Percentiles rank a stretch among this genome's conserved stretches.
Evolutionary conservation across 2,113 vertebrate genomes (phyloP).

Genomic region (Tachysurus fulvidraco): DNA sequence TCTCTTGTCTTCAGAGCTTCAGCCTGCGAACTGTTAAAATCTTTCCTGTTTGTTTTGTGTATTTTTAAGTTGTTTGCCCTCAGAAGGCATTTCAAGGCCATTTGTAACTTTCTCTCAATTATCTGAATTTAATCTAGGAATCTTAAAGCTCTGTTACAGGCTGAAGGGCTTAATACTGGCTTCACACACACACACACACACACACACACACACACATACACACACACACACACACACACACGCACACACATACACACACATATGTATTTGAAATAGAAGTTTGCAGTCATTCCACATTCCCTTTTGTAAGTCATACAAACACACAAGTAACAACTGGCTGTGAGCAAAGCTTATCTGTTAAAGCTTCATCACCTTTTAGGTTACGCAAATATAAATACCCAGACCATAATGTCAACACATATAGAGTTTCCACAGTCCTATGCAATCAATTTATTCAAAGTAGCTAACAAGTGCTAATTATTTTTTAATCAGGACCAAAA

Average conservation of each 20-base stretch:
- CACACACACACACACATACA: neutral
- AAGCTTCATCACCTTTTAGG: neutral
- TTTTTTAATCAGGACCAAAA: neutral
- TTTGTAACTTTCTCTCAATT: slow-evolving; percentile 34
- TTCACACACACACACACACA: neutral
- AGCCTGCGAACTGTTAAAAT: slow-evolving; percentile 25
- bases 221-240: neutral
- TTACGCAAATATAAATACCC: neutral
- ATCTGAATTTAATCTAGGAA: neutral
- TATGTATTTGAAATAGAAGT: neutral
- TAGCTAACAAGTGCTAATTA: neutral
- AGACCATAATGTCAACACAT: neutral
- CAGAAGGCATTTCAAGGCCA: slow-evolving; percentile 24
- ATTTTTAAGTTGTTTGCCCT: slow-evolving; percentile 35
- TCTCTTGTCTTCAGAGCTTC: slow-evolving; percentile 23
- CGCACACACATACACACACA: too few species aligned
- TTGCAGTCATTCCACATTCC: neutral
- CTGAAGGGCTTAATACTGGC: neutral
- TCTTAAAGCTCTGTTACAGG: neutral
- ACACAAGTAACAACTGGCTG: neutral
- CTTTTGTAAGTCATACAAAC: neutral
- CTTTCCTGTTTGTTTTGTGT: neutral
- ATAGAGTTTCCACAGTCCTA: neutral
- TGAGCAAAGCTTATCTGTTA: neutral
- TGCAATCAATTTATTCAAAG: neutral